Percentiles rank a stretch among this genome's conserved stretches.
Evolutionary conservation across 2,113 vertebrate species (phyloP).

Genomic region (Numida meleagris): DNA sequence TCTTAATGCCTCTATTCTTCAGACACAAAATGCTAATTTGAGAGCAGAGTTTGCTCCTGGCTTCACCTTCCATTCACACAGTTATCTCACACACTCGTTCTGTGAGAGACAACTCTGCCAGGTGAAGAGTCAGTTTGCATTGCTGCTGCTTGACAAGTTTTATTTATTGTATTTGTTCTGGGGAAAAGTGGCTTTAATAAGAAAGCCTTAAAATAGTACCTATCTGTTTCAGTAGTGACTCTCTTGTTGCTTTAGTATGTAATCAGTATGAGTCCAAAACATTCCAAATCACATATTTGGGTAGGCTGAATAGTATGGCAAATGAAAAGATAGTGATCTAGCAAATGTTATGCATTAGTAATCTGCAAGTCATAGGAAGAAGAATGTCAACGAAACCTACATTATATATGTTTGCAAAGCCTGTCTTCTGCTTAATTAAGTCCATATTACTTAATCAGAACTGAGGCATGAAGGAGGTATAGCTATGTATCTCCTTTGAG

Average conservation of each 20-base stretch:
- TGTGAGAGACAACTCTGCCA: neutral
- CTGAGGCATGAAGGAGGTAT: neutral
- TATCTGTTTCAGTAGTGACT: neutral
- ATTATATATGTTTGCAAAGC: neutral
- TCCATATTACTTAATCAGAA: constrained; percentile 31
- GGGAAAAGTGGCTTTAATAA: neutral
- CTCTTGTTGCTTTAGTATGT: neutral
- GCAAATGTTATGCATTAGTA: neutral
- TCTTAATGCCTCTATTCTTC: neutral
- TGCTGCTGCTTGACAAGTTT: neutral
- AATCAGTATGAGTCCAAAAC: neutral
- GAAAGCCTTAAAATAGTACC: neutral
- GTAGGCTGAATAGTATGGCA: neutral
- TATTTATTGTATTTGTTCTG: neutral
- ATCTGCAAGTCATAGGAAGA: neutral
- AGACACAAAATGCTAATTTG: neutral
- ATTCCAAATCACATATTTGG: neutral
- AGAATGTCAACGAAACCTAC: neutral
- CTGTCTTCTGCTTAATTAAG: constrained; percentile 24
- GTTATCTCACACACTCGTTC: neutral
- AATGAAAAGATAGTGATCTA: neutral
- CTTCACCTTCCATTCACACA: neutral
- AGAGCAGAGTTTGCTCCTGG: neutral
- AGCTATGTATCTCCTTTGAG: constrained; percentile 5
- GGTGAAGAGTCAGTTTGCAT: neutral